Evolutionary conservation across 2,797 vertebrate genomes (phyloP), one percentile per base, ranked within the genome.

Genomic region (Staurois parvus): DNA sequence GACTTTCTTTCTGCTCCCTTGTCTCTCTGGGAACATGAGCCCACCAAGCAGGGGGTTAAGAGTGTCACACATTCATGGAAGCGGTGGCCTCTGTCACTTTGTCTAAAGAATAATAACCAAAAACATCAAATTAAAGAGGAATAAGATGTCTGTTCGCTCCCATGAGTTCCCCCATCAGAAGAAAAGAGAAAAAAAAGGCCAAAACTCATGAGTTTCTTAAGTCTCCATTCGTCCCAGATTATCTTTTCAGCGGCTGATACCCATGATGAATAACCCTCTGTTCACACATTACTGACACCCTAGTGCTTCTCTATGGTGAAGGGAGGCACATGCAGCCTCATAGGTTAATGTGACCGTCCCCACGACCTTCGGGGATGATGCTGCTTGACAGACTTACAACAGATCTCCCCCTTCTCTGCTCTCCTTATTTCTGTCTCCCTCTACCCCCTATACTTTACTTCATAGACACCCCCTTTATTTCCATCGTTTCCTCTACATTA

Each of bases 171-270:
- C 34, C 91, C 89, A 94, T 89, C 88, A 93, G 88, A 68, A 79
- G 81, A 87, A 87, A 78, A 82, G 76, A 62, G 59, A 37, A 73
- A 83, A 77, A 86, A 87, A 87, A 87, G 85, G 75, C 69, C 42
- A 87, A 95, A 96, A 96, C 96, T 93, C 96, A 94, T 90, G 90
- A 94, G 96, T 95, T 96, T 95, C 92, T 93, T 92, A 94, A 96
- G 88, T 94, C 95, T 95, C 96, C 96, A 96, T 98, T 97, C 97
- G 97, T 97, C 96, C 96, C 95, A 97, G 97, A 97, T 98, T 97
- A 97, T 97, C 96, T 96, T 96, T 96, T 96, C 96, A 96, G 96
- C 93, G 94, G 89, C 89, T 93, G 93, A 94, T 95, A 96, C 94
- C 95, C 93, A 91, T 91, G 93, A 92, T 97, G 96, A 97, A 96